Conservation (phyloP, 2,113 vertebrate genomes). For the Proteles cristata region DNA sequence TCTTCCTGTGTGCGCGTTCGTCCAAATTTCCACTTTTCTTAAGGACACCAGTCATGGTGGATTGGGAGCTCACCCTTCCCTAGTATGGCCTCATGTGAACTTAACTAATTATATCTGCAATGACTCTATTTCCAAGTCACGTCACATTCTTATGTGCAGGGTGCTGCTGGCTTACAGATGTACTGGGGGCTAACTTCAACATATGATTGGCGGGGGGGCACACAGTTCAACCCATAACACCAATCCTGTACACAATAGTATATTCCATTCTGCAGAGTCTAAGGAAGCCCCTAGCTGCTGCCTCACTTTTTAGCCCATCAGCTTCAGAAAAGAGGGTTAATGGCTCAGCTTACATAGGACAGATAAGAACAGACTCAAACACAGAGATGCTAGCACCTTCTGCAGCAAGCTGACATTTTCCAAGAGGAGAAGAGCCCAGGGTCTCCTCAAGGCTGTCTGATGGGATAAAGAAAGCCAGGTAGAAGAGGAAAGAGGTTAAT, state of each 20-base stretch:
- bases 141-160: not conserved
- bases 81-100: not conserved
- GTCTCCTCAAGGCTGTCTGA: not conserved
- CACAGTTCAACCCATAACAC: not conserved
- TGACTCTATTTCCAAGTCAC: not conserved
- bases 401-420: not conserved
- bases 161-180: not conserved
- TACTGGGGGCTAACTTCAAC: not conserved
- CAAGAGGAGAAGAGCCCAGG: not conserved
- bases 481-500: not conserved
- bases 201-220: not conserved
- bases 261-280: not conserved
- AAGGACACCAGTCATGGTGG: not conserved
- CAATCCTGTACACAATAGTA: rapidly evolving
- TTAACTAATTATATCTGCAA: not conserved
- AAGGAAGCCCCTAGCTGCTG: not conserved
- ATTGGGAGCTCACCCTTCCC: not conserved
- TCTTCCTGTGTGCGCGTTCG: not conserved
- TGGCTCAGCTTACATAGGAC: not conserved
- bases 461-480: not conserved
- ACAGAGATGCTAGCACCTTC: not conserved
- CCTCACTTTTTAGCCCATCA: not conserved
- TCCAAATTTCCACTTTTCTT: not conserved
- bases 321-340: not conserved
- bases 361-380: not conserved